Conservation (phyloP, 2,113 vertebrate genomes). For the Mobula birostris region DNA sequence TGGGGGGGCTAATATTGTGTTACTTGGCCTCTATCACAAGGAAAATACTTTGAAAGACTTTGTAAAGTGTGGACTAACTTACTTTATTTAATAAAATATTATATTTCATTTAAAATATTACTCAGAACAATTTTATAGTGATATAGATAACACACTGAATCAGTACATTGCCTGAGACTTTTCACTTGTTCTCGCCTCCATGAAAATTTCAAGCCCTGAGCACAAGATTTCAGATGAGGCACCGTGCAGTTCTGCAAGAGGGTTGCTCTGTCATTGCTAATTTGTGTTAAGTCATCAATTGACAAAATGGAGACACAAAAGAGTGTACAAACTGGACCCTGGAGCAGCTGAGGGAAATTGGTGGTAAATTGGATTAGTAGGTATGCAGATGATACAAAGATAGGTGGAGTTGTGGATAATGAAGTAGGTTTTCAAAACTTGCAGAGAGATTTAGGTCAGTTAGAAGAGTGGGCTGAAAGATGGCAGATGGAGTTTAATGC, state of each 20-base stretch:
- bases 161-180: not conserved
- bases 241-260: not conserved
- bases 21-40: not conserved
- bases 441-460: too few relatives aligned
- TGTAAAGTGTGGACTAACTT: not conserved
- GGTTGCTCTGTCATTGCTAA: not conserved
- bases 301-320: too few relatives aligned
- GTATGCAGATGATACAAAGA: too few relatives aligned
- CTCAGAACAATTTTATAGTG: not conserved
- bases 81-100: not conserved
- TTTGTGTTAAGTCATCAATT: not conserved
- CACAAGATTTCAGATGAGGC: not conserved
- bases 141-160: not conserved
- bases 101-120: not conserved
- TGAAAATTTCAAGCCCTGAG: not conserved
- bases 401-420: too few relatives aligned
- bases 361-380: too few relatives aligned
- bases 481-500: too few relatives aligned
- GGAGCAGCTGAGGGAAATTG: too few relatives aligned
- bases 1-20: not conserved
- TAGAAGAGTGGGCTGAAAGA: too few relatives aligned
- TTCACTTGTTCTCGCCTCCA: not conserved
- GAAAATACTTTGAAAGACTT: not conserved
- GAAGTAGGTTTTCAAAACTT: too few relatives aligned
- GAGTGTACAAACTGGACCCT: too few relatives aligned